Evolutionary conservation across 2,888 invertebrate species (phyloP).

Genomic region (Xestia rhomboidea): DNA sequence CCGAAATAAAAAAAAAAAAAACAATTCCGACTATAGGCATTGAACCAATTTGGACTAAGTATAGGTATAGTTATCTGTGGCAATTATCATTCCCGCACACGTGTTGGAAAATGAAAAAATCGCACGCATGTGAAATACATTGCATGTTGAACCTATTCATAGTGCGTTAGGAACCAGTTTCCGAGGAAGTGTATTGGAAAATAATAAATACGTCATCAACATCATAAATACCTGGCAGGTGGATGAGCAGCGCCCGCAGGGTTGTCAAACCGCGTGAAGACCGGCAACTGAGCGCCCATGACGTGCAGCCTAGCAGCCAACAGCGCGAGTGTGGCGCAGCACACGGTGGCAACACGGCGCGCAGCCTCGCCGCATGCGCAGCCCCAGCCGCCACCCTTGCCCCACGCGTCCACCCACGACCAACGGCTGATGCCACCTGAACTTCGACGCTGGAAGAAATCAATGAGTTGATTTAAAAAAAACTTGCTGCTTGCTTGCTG

Average conservation of each 20-base stretch:
- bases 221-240: slow-evolving; percentile 89
- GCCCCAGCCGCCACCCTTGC: slow-evolving; percentile 86
- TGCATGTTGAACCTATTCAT: no score
- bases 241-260: slow-evolving; percentile 97
- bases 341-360: slow-evolving; percentile 94
- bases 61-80: no score
- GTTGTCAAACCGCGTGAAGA: slow-evolving; percentile 99
- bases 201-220: neutral
- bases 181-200: no score
- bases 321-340: slow-evolving; percentile 94
- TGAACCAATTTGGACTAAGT: no score
- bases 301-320: slow-evolving; percentile 96
- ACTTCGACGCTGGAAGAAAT: slow-evolving; percentile 78
- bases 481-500: no score
- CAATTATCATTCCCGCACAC: no score
- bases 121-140: no score
- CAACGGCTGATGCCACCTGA: slow-evolving; percentile 78
- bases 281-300: slow-evolving; percentile 98
- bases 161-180: no score
- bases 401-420: slow-evolving; percentile 88
- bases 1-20: no score
- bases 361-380: slow-evolving; percentile 92
- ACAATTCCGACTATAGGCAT: no score
- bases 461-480: no score
- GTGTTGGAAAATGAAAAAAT: no score